Conservation (phyloP, 2,113 vertebrate genomes). For the Bujurquina vittata region DNA sequence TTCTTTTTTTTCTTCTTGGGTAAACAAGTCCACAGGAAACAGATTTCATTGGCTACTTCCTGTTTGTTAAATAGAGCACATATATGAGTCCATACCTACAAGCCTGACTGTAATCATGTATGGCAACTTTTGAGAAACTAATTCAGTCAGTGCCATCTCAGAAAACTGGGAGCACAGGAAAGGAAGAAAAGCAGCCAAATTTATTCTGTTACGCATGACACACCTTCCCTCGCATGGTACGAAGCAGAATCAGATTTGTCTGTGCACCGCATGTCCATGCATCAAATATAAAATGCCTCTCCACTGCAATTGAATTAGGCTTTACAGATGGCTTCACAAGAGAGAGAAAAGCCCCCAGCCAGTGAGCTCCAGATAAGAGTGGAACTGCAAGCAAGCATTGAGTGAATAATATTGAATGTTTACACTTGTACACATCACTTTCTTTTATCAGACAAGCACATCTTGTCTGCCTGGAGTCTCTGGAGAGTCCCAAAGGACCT, state of each 20-base stretch:
- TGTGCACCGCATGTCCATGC: constrained; percentile 13
- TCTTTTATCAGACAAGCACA: constrained; percentile 72
- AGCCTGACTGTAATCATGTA: neutral
- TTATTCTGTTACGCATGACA: constrained; percentile 15
- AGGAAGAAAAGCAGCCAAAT: neutral
- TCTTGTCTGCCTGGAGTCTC: constrained; percentile 66
- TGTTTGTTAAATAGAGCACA: constrained; percentile 33
- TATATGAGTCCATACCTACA: constrained; percentile 3
- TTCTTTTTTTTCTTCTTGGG: constrained; percentile 44
- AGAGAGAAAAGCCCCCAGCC: constrained; percentile 36
- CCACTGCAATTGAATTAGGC: constrained; percentile 41
- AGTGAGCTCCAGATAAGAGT: constrained; percentile 55
- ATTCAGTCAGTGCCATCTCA: neutral
- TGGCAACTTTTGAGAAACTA: neutral
- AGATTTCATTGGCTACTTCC: constrained; percentile 45
- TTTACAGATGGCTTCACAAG: constrained; percentile 47
- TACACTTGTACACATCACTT: constrained; percentile 74
- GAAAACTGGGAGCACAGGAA: neutral
- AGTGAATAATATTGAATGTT: constrained; percentile 68
- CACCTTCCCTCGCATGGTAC: constrained; percentile 15
- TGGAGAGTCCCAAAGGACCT: constrained; percentile 57
- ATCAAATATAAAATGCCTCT: constrained; percentile 53
- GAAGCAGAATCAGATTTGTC: constrained; percentile 29
- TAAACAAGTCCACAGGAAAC: constrained; percentile 63
- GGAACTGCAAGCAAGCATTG: constrained; percentile 26